Evolutionary conservation across 2,797 vertebrate species (phyloP).

Genomic region (Hoplostethus atlanticus): DNA sequence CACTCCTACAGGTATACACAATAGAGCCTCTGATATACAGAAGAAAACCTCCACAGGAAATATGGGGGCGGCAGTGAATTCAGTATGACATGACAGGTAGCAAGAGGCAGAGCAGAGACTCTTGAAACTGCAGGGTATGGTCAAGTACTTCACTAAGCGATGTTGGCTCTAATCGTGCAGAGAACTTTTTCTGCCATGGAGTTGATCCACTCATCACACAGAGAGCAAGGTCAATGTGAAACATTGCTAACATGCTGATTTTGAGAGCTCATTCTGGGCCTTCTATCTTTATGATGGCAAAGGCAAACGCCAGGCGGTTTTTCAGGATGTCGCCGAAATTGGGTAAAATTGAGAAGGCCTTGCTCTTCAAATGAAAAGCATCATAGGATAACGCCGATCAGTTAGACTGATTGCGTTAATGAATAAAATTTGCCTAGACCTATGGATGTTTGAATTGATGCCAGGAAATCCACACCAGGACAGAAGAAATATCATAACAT

Average conservation of each 20-base stretch:
- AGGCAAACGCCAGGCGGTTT: neutral
- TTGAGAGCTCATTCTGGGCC: neutral
- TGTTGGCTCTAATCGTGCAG: too few relatives aligned
- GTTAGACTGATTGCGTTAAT: constrained; percentile 2
- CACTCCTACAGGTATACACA: constrained; percentile 48
- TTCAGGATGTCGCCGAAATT: neutral
- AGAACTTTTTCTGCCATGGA: neutral
- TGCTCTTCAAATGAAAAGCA: neutral
- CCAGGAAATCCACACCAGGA: neutral
- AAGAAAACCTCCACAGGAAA: constrained; percentile 36
- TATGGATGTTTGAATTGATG: neutral
- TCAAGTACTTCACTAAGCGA: too few relatives aligned
- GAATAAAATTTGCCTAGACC: neutral
- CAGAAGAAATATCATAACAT: neutral
- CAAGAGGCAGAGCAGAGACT: constrained; percentile 37
- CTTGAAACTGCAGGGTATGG: neutral
- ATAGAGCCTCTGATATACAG: constrained; percentile 29
- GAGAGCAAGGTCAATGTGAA: constrained; percentile 8
- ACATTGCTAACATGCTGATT: constrained; percentile 1
- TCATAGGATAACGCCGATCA: neutral
- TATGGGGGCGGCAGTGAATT: constrained; percentile 28
- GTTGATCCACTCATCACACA: neutral
- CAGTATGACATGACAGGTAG: constrained; percentile 49
- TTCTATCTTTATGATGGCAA: too few relatives aligned
- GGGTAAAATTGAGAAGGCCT: neutral